Conservation (phyloP, 92 coral and sea anemone species). For the Umimayanthus chanpuru region DNA sequence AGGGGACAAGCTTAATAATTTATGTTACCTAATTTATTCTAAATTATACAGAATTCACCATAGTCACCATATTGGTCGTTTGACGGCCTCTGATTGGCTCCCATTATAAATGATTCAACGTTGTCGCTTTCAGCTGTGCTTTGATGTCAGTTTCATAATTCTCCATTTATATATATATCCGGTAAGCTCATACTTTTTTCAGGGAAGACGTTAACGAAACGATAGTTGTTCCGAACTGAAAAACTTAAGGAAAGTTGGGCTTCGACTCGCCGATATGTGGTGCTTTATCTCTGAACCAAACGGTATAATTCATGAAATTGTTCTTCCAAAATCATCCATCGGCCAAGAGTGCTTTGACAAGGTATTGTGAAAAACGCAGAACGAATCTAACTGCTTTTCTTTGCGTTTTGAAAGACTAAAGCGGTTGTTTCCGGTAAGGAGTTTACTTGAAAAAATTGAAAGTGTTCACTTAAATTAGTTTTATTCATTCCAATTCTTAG, state of each 20-base stretch:
- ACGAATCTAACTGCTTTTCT: constrained; percentile 17
- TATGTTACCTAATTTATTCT: constrained; percentile 40
- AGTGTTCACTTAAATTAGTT: constrained; percentile 16
- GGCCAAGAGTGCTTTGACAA: constrained; percentile 99
- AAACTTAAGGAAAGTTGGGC: background rate
- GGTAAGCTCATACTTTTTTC: constrained; percentile 3
- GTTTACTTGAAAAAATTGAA: constrained; percentile 14
- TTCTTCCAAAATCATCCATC: constrained; percentile 84
- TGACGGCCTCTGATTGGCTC: constrained; percentile 61
- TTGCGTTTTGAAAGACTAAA: constrained; percentile 28
- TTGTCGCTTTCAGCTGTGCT: constrained; percentile 65
- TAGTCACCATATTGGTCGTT: constrained; percentile 20
- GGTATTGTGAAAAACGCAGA: constrained; percentile 55
- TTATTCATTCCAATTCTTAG: constrained; percentile 50
- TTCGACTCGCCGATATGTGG: constrained; percentile 69
- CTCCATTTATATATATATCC: constrained; percentile 32
- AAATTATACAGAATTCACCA: constrained; percentile 47
- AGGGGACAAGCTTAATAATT: constrained; percentile 25
- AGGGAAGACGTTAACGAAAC: background rate
- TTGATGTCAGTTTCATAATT: constrained; percentile 34
- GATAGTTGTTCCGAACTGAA: background rate
- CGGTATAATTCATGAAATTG: constrained; percentile 95
- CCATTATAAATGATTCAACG: constrained; percentile 48
- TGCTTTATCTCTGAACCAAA: constrained; percentile 95
- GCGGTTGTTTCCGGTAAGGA: constrained; percentile 41